Conservation (phyloP, 1,140 invertebrate species). For the Maniola jurtina region DNA sequence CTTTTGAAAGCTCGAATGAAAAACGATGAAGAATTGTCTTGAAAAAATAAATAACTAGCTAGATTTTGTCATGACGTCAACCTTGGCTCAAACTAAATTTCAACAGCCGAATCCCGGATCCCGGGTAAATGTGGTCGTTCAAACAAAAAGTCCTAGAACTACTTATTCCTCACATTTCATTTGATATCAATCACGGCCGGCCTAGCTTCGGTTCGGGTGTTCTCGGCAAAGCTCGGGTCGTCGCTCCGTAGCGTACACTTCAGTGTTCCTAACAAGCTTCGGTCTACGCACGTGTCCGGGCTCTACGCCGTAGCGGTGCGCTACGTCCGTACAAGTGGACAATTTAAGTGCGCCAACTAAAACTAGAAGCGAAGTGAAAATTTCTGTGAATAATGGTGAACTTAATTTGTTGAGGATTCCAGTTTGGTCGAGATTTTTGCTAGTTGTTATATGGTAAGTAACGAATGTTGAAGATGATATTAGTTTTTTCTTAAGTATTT, state of each 20-base stretch:
- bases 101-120: background rate
- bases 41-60: background rate
- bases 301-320: constrained; percentile 52
- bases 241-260: constrained; percentile 53
- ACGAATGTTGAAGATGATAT: constrained; percentile 7
- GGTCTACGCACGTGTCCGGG: constrained; percentile 49
- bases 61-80: background rate
- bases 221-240: constrained; percentile 56
- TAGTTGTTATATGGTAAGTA: constrained; percentile 61
- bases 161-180: constrained; percentile 76
- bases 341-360: constrained; percentile 25
- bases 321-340: constrained; percentile 35
- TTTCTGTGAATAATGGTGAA: constrained; percentile 48
- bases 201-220: constrained; percentile 52
- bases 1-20: no score
- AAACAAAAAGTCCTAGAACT: constrained; percentile 72
- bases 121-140: constrained; percentile 52
- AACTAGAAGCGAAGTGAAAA: constrained; percentile 36
- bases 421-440: constrained; percentile 35
- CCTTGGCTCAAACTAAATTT: background rate
- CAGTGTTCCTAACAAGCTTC: constrained; percentile 60
- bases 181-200: constrained; percentile 75
- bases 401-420: constrained; percentile 45
- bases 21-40: background rate
- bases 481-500: no score